These are phyloP conservation scores for Apodemia zela DNA, from an alignment of 2,888 invertebrate genomes.

Conservation along the genomic window DNA sequence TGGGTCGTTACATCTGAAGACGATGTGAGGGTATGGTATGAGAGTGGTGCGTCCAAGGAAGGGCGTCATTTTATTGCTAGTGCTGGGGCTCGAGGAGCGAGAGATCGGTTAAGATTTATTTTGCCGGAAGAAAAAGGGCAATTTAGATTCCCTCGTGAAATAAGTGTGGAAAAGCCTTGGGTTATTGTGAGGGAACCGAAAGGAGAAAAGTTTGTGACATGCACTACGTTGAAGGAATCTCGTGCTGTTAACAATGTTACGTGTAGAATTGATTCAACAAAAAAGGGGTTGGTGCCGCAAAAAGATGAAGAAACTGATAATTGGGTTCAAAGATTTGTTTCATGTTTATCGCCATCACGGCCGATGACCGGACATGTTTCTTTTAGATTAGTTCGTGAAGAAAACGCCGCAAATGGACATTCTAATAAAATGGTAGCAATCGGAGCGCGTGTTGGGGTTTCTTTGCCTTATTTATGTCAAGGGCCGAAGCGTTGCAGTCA, in stretches of 20 bases:
- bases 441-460: conserved; percentile 88
- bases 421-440: conserved; percentile 60
- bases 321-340: conserved; percentile 87
- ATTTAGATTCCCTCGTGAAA: conserved; percentile 84
- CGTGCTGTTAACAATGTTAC: conserved; percentile 90
- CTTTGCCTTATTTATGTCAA: conserved; percentile 90
- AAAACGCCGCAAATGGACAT: conserved; percentile 65
- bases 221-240: conserved; percentile 90
- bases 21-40: conserved; percentile 86
- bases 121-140: conserved; percentile 84
- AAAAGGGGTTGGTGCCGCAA: conserved; percentile 85
- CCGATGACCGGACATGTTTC: conserved; percentile 89
- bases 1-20: conserved; percentile 84
- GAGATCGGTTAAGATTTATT: conserved; percentile 85
- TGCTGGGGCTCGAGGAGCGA: conserved; percentile 86
- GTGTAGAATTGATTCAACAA: conserved; percentile 84
- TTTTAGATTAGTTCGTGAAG: conserved; percentile 86
- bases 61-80: conserved; percentile 86
- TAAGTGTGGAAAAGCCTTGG: conserved; percentile 88
- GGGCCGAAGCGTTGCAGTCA: conserved; percentile 83
- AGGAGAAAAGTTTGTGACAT: conserved; percentile 88
- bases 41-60: conserved; percentile 80
- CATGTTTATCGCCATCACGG: conserved; percentile 81
- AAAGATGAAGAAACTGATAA: conserved; percentile 84
- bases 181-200: conserved; percentile 88